Evolutionary conservation across 2,797 vertebrate genomes (phyloP).

Genomic region (Melanotaenia trifasciata): DNA sequence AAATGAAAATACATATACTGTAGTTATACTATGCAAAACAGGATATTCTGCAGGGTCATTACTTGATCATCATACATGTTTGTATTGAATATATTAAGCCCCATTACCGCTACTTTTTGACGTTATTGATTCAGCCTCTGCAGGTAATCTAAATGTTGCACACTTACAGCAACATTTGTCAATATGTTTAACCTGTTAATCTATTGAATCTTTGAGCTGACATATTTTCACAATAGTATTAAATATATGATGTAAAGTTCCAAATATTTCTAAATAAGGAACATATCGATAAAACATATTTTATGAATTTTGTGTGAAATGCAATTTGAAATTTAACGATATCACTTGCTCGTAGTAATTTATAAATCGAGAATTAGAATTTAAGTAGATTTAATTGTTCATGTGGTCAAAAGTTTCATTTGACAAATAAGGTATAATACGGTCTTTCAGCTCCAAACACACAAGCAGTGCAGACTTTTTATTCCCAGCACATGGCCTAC

Average conservation of each 20-base stretch:
- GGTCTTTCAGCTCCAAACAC: constrained; percentile 34
- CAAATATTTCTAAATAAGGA: not conserved
- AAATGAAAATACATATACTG: not conserved
- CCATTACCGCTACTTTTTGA: not conserved
- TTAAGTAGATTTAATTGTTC: constrained; percentile 29
- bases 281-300: not conserved
- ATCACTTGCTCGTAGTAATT: not conserved
- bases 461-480: constrained; percentile 51
- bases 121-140: not conserved
- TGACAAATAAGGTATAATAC: constrained; percentile 20
- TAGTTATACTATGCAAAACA: not conserved
- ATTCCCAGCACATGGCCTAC: constrained; percentile 65
- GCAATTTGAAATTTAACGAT: not conserved
- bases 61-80: not conserved
- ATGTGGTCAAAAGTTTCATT: constrained; percentile 61
- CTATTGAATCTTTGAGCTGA: not conserved
- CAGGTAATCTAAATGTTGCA: too few relatives aligned
- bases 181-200: not conserved
- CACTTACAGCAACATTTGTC: not conserved
- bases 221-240: too few relatives aligned
- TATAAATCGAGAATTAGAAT: constrained; percentile 16
- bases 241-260: not conserved
- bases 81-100: not conserved
- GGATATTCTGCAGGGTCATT: not conserved
- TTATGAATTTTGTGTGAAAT: not conserved